Evolutionary conservation across 2,113 vertebrate genomes (phyloP).

Genomic region (Lepidothrix coronata): DNA sequence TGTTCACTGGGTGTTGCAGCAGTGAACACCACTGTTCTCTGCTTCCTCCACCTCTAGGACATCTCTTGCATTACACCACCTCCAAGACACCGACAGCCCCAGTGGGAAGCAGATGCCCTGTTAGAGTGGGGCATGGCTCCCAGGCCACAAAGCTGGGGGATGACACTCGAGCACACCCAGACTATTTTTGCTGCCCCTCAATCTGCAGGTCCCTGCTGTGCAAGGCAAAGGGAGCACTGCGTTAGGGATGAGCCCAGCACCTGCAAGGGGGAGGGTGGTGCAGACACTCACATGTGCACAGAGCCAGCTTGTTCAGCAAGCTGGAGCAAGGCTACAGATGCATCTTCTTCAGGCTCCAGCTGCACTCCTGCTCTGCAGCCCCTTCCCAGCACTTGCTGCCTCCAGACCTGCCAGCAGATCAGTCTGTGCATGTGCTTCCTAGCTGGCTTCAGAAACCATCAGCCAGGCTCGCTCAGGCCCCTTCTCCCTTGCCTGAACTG

Average conservation of each 20-base stretch:
- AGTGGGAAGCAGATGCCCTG: neutral
- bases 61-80: neutral
- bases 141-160: neutral
- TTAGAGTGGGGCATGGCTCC: neutral
- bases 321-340: neutral
- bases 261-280: rapidly evolving
- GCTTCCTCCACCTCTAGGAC: neutral
- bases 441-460: neutral
- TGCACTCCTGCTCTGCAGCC: neutral
- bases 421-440: neutral
- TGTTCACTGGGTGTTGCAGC: neutral
- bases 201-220: neutral
- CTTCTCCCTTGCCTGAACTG: neutral
- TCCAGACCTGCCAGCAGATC: neutral
- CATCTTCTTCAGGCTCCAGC: neutral
- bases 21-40: too few relatives aligned
- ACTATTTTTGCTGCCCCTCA: neutral
- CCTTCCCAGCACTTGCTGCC: neutral
- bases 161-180: rapidly evolving
- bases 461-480: neutral
- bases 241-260: neutral
- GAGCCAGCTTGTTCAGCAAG: neutral
- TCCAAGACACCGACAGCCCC: neutral
- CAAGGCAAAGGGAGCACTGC: rapidly evolving
- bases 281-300: rapidly evolving